A percentile compares a stretch with the other conserved stretches of the same genome.
Evolutionary conservation across 23 tunicate genomes (phyloP).

Genomic region (Trididemnum miniatum): DNA sequence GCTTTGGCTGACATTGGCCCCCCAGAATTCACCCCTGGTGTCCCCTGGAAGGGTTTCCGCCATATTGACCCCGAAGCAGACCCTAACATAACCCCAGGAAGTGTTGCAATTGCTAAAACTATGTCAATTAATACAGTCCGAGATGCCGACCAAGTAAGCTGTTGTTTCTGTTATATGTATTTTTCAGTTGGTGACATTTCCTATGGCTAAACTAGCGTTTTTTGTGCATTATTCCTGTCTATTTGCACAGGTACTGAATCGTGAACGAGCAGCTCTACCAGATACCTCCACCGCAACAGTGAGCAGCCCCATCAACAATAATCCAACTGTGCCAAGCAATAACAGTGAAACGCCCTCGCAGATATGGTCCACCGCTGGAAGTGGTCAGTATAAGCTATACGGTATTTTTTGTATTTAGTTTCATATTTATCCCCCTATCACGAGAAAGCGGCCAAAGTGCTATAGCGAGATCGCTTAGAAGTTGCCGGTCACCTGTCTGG

Average conservation of each 20-base stretch:
- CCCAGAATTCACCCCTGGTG: constrained; percentile 93
- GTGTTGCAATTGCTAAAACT: constrained; percentile 78
- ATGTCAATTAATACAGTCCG: constrained; percentile 90
- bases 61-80: constrained; percentile 87
- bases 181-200: too few species aligned
- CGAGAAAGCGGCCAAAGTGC: too few species aligned
- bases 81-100: constrained; percentile 92
- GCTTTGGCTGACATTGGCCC: constrained; percentile 83
- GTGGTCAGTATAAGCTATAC: neutral
- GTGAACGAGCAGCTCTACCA: neutral
- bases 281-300: neutral
- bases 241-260: neutral
- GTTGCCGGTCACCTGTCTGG: too few species aligned
- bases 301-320: neutral
- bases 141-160: constrained; percentile 87
- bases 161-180: too few species aligned
- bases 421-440: too few species aligned
- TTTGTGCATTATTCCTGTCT: neutral
- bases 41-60: constrained; percentile 86
- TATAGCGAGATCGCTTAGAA: too few species aligned
- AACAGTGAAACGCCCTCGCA: neutral
- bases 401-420: too few species aligned
- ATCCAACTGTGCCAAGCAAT: neutral
- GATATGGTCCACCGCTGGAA: neutral
- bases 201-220: too few species aligned